Conservation (phyloP, 2,797 vertebrate species). For the Cephalopachus bancanus region DNA sequence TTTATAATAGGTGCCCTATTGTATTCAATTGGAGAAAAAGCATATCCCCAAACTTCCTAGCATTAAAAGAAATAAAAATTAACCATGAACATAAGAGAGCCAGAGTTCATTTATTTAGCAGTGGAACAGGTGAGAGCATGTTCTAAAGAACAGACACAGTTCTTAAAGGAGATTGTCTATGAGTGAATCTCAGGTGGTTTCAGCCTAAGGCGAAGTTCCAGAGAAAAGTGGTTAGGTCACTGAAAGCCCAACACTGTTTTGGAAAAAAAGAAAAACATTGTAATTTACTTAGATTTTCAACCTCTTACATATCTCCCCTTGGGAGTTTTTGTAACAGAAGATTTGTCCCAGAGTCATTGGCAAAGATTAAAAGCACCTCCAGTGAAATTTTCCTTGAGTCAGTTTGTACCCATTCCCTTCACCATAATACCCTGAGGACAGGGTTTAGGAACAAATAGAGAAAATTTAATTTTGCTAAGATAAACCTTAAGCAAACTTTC, state of each 20-base stretch:
- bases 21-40: constrained; percentile 24
- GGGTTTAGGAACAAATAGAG: neutral
- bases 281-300: constrained; percentile 5
- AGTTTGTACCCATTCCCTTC: neutral
- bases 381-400: neutral
- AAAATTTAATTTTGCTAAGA: neutral
- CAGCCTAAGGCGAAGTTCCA: constrained; percentile 24
- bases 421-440: neutral
- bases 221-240: neutral
- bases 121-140: neutral
- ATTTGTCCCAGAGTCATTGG: neutral
- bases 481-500: neutral
- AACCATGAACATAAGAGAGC: neutral
- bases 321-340: constrained; percentile 23
- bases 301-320: neutral
- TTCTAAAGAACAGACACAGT: neutral
- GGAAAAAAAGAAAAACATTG: constrained; percentile 9
- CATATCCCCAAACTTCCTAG: constrained; percentile 9
- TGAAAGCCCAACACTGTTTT: neutral
- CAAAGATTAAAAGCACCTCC: constrained; percentile 3
- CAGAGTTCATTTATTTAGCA: neutral
- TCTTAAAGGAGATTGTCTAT: neutral
- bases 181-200: neutral
- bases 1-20: neutral
- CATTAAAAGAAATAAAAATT: constrained; percentile 47